A percentile compares a stretch with the other conserved stretches of the same genome.
Evolutionary conservation across 2,888 invertebrate species (phyloP).

Genomic region (Ophion ellenae): DNA sequence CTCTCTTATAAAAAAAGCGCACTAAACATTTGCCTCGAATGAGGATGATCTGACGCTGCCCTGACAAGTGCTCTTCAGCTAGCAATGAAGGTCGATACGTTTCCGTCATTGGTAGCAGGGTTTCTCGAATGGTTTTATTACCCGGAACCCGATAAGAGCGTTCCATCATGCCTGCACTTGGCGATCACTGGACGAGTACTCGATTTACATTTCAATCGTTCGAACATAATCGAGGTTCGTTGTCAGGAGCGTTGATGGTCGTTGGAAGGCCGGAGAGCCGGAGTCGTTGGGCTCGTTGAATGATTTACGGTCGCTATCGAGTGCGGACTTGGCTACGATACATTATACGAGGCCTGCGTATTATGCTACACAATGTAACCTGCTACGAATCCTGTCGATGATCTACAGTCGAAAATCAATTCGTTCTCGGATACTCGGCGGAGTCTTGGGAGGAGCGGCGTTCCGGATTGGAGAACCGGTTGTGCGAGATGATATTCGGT

Average conservation of each 20-base stretch:
- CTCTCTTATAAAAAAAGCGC: neutral
- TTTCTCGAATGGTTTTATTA: neutral
- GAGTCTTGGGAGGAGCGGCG: neutral
- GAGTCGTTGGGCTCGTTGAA: conserved; percentile 28
- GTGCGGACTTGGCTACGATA: neutral
- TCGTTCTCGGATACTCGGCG: conserved; percentile 55
- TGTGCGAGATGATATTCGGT: conserved; percentile 48
- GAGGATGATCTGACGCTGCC: neutral
- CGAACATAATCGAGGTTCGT: conserved; percentile 68
- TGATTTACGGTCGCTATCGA: conserved; percentile 70
- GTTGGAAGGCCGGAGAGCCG: neutral
- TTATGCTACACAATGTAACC: conserved; percentile 45
- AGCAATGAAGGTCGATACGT: conserved; percentile 20
- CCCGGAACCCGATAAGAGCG: neutral
- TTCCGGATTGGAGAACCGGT: conserved; percentile 64
- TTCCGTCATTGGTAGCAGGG: conserved; percentile 4
- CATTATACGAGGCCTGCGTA: neutral
- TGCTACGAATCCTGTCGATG: conserved; percentile 57
- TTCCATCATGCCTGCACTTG: conserved; percentile 2
- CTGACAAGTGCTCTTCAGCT: neutral
- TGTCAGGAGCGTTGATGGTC: conserved; percentile 7
- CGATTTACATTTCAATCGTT: conserved; percentile 81
- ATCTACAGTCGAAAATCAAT: conserved; percentile 75
- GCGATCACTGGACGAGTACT: conserved; percentile 24
- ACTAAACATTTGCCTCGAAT: neutral